Conservation (phyloP, 37 sponge, comb jelly and placozoan genomes). For the Beroe ovata region DNA sequence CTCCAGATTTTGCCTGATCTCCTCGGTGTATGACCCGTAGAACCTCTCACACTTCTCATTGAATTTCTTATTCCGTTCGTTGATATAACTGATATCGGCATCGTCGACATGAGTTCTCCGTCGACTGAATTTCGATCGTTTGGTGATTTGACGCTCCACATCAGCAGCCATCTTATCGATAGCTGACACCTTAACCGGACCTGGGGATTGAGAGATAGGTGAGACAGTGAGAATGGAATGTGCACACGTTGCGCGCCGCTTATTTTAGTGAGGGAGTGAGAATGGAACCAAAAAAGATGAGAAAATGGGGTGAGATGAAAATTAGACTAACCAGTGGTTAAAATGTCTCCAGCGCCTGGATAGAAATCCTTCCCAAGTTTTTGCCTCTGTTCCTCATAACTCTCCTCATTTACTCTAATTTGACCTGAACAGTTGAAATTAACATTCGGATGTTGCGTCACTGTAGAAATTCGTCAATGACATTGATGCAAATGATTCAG, state of each 20-base stretch:
- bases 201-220: too few species aligned
- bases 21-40: slow-evolving; percentile 94
- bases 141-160: slow-evolving; percentile 83
- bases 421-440: neutral
- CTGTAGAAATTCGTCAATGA: too few species aligned
- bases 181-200: slow-evolving; percentile 70
- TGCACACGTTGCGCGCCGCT: too few species aligned
- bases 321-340: slow-evolving; percentile 21
- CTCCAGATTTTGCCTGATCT: slow-evolving; percentile 97
- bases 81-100: slow-evolving; percentile 96
- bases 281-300: too few species aligned
- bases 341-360: slow-evolving; percentile 24
- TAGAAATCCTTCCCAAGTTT: slow-evolving; percentile 43
- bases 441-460: too few species aligned
- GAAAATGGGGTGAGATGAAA: too few species aligned
- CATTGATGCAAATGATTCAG: slow-evolving; percentile 75
- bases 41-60: slow-evolving; percentile 93
- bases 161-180: slow-evolving; percentile 92
- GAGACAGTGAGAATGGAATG: too few species aligned
- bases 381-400: slow-evolving; percentile 31
- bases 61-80: slow-evolving; percentile 94
- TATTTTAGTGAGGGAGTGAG: too few species aligned
- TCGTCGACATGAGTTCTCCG: slow-evolving; percentile 77
- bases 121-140: slow-evolving; percentile 88
- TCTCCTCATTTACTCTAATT: slow-evolving; percentile 18